These are phyloP conservation scores for Diglossa cyanea DNA, from an alignment of 2,797 vertebrate species.

Conservation along the genomic window DNA sequence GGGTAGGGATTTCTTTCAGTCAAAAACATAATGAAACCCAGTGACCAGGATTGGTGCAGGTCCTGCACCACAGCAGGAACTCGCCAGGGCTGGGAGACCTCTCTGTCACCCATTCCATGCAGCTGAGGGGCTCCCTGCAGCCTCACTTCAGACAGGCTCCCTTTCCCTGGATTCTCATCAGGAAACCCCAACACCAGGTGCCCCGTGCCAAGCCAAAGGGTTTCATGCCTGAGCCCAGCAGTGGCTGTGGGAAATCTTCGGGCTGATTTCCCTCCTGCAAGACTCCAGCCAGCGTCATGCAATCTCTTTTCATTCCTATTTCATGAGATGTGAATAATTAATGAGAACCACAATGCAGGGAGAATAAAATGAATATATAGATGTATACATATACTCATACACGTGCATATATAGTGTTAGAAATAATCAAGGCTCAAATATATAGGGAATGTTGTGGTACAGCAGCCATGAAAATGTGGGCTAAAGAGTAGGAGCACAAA, in stretches of 20 bases:
- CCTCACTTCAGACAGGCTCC: background rate
- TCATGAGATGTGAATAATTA: conserved; percentile 73
- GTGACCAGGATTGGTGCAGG: accelerated
- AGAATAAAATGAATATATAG: conserved; percentile 15
- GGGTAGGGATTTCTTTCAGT: background rate
- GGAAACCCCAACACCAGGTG: background rate
- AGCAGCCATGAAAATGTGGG: background rate
- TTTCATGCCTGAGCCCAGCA: background rate
- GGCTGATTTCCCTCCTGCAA: conserved; percentile 44
- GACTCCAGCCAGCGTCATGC: conserved; percentile 19
- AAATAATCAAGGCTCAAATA: background rate
- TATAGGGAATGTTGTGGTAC: background rate
- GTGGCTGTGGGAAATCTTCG: background rate
- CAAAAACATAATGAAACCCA: background rate
- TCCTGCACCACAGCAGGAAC: background rate
- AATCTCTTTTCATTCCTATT: conserved; percentile 77
- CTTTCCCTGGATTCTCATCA: background rate
- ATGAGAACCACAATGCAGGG: conserved; percentile 64
- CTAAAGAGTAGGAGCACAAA: background rate
- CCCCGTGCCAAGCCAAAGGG: background rate
- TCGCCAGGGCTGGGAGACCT: accelerated
- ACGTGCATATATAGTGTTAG: background rate
- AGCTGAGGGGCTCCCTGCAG: background rate
- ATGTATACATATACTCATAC: background rate
- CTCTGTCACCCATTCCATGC: background rate